Evolutionary conservation across 2,113 vertebrate genomes (phyloP).

Genomic region (Capra hircus): DNA sequence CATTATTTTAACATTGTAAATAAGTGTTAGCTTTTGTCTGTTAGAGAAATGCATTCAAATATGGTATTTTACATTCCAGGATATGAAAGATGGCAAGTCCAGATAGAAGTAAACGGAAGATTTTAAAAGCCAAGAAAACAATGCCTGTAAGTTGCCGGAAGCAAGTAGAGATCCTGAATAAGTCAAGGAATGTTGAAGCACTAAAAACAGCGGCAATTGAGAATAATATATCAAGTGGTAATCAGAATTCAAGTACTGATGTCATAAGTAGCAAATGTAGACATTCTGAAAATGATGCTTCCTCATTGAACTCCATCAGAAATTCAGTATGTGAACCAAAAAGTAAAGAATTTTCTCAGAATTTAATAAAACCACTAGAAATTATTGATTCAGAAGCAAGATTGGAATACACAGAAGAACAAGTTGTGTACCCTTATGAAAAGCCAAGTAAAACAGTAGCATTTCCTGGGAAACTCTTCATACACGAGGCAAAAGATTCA

Average conservation of each 20-base stretch:
- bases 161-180: constrained; percentile 51
- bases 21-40: not conserved
- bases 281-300: constrained; percentile 5
- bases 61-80: constrained; percentile 60
- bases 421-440: not conserved
- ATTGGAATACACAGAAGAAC: not conserved
- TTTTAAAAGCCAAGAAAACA: constrained; percentile 60
- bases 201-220: not conserved
- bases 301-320: not conserved
- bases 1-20: constrained; percentile 27
- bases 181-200: constrained; percentile 25
- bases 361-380: constrained; percentile 5
- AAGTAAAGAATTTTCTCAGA: not conserved
- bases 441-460: not conserved
- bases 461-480: not conserved
- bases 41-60: constrained; percentile 37
- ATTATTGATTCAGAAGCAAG: constrained; percentile 14
- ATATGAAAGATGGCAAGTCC: constrained; percentile 58
- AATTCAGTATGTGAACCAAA: not conserved
- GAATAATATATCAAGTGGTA: constrained; percentile 19
- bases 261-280: not conserved
- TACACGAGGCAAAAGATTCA: constrained; percentile 1
- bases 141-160: constrained; percentile 67
- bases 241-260: not conserved
- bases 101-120: constrained; percentile 40